Percentiles rank a stretch among this genome's conserved stretches.
phyloP scores from a whole-genome alignment of 2,797 vertebrate species.

The Cottoperca gobio region DNA sequence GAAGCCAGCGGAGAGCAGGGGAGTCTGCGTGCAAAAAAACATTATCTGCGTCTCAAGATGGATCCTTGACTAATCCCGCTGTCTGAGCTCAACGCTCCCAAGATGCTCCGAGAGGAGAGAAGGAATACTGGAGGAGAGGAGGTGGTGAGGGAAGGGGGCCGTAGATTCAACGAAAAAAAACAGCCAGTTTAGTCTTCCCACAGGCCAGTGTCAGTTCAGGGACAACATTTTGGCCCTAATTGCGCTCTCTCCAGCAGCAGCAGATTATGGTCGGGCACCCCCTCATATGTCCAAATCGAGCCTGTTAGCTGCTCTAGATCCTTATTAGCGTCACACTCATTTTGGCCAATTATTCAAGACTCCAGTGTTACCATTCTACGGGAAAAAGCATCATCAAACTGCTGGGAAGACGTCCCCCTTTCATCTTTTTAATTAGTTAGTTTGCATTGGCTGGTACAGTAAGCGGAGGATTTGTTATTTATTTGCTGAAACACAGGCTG shows the following conservation, averaged over 20 bases:
- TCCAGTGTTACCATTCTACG: constrained; percentile 53
- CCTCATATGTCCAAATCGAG: constrained; percentile 27
- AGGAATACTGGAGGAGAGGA: constrained; percentile 73
- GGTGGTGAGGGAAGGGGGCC: constrained; percentile 52
- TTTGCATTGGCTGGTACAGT: constrained; percentile 79
- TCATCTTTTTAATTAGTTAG: constrained; percentile 83
- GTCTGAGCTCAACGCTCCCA: constrained; percentile 83
- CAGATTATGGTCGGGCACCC: constrained; percentile 48
- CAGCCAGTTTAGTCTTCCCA: constrained; percentile 60
- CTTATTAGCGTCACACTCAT: constrained; percentile 63
- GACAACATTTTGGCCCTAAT: constrained; percentile 62
- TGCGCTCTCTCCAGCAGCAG: constrained; percentile 49
- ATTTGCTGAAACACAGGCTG: constrained; percentile 82
- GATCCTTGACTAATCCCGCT: constrained; percentile 86
- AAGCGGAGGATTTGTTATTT: constrained; percentile 82
- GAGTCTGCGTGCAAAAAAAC: constrained; percentile 80
- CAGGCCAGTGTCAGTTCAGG: constrained; percentile 64
- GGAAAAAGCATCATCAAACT: constrained; percentile 62
- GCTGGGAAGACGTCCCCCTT: constrained; percentile 67
- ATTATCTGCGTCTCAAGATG: constrained; percentile 87
- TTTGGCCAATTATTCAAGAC: constrained; percentile 62
- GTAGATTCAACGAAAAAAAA: constrained; percentile 45
- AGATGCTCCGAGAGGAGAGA: constrained; percentile 78
- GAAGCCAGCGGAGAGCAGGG: constrained; percentile 78
- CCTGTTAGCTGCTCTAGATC: constrained; percentile 51